These are phyloP conservation scores for Blastomussa wellsi DNA, from an alignment of 92 coral and sea anemone genomes.

Conservation along the genomic window DNA sequence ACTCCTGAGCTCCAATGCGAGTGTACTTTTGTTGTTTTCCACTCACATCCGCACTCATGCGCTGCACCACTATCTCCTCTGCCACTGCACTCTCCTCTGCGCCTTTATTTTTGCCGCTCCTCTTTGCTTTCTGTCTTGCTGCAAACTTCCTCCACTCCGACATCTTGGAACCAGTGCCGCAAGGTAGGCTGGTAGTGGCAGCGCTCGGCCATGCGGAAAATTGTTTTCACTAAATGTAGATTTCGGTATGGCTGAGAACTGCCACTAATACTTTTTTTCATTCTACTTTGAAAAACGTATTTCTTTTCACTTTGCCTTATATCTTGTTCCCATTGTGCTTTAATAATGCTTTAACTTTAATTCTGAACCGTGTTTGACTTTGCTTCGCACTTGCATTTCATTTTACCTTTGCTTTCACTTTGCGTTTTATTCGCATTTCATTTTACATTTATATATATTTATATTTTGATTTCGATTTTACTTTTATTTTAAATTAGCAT, in stretches of 20 bases:
- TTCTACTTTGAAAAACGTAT: too few relatives aligned
- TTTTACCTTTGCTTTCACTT: too few relatives aligned
- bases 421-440: too few relatives aligned
- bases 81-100: constrained; percentile 14
- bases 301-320: too few relatives aligned
- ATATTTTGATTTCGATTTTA: too few relatives aligned
- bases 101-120: constrained; percentile 22
- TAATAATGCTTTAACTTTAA: too few relatives aligned
- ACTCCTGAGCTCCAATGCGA: constrained; percentile 48
- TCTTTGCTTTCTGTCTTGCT: constrained; percentile 42
- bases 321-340: too few relatives aligned
- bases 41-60: constrained; percentile 55
- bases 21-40: constrained; percentile 63
- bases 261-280: constrained; percentile 2
- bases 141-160: constrained; percentile 49
- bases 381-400: too few relatives aligned
- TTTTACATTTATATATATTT: too few relatives aligned
- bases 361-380: too few relatives aligned
- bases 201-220: background rate
- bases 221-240: background rate
- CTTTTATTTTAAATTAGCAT: too few relatives aligned
- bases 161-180: background rate
- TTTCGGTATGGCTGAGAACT: constrained; percentile 13
- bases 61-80: constrained; percentile 47
- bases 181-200: constrained; percentile 14